Conservation (phyloP, 2,888 invertebrate species). For the Eristalis tenax region DNA sequence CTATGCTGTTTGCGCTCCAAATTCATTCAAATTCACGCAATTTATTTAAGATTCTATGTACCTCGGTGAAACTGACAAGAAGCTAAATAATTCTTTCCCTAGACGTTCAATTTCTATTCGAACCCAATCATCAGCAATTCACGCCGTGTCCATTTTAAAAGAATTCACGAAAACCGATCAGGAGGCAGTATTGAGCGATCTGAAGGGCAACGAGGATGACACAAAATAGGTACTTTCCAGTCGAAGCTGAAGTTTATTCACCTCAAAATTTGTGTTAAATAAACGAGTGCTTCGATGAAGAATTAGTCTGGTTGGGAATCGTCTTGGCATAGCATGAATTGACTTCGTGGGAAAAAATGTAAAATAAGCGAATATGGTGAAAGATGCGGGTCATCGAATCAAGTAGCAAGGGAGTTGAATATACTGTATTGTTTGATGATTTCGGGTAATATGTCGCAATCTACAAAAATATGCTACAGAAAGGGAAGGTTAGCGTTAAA, state of each 20-base stretch:
- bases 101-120: background rate
- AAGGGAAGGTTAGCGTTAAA: background rate
- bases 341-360: background rate
- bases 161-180: background rate
- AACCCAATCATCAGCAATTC: background rate
- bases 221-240: background rate
- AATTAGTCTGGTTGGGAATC: background rate
- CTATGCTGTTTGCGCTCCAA: background rate
- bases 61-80: background rate
- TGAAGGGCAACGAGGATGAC: background rate
- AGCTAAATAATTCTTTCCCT: background rate
- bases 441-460: background rate
- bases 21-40: background rate
- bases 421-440: background rate
- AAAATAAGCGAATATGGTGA: background rate
- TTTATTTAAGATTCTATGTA: background rate
- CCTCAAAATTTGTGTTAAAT: background rate
- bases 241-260: background rate
- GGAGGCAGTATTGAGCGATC: background rate
- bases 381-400: background rate
- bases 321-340: background rate
- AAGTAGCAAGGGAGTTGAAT: background rate
- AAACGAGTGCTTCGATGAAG: background rate
- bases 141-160: background rate
- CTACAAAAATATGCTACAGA: background rate